Base-by-base conservation (phyloP, 1,140 invertebrate species). In the Danaus melanippus region DNA sequence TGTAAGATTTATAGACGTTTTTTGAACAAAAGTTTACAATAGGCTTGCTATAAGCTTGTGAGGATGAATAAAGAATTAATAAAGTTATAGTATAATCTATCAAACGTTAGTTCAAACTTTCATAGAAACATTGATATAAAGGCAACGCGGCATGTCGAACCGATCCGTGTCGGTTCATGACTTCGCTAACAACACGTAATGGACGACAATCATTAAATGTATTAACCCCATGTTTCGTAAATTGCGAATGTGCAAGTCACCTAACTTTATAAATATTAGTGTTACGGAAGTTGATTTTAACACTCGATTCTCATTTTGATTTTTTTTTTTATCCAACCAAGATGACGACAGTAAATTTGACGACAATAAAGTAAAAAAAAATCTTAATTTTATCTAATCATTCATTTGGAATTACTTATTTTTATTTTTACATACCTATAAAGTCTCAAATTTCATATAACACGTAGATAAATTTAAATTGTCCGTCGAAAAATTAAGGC, bases 121-220 rank as follows among this genome's bases (percentile, higher is more conserved):
- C 7, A 32, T 32, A 32, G 21, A 32, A 32, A 32, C 58, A 54
- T 65, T 56, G 45, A 59, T 62, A 62, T 44, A 42, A 46, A 46
- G 40, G 50, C 71, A 68, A 81, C 79, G 74, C 81, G 79, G 78
- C 81, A 76, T 78, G 60, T 70, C 83, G 54, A 78, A 86, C 76
- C 78, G 75, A 78, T 76, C 83, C 74, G 71, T 51, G 63, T 57
- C 73, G 83, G 69, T 86, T 86, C 81, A 76, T 86, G 68, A 70
- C 70, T 76, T 78, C 72, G 74, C 79, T 83, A 85, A 84, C 79
- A 69, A 76, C 71, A 68, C 56, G 71, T 84, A 84, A 84, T 86
- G 68, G 76, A 66, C 74, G 67, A 74, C 67, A 69, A 64, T 83
- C 80, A 84, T 84, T 86, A 83, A 81, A 70, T 74, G 71, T 72